These are phyloP conservation scores for Eucera pruinosa DNA, from an alignment of 2,888 invertebrate genomes.

Conservation along the genomic window DNA sequence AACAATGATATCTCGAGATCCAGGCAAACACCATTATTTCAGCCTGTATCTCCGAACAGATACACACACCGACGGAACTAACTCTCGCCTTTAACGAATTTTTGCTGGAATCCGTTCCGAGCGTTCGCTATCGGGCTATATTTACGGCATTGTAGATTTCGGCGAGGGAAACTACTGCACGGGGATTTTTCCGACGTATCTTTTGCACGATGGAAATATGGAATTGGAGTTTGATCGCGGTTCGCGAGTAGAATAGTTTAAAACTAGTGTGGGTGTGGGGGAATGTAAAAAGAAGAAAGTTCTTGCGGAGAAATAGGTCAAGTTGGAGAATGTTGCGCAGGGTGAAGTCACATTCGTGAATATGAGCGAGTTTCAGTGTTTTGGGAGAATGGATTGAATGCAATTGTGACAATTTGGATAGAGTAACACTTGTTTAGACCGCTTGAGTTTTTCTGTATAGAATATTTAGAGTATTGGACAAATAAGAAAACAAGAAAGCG, in stretches of 20 bases:
- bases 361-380: not conserved
- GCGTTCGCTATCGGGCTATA: conserved; percentile 54
- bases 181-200: conserved; percentile 36
- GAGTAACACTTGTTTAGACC: no score
- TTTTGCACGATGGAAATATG: conserved; percentile 42
- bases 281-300: no score
- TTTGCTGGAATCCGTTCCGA: conserved; percentile 36
- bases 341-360: not conserved
- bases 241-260: conserved; percentile 5
- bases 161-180: not conserved
- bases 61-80: conserved; percentile 38
- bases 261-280: not conserved
- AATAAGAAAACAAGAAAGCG: no score
- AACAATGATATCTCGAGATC: conserved; percentile 71
- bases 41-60: conserved; percentile 65
- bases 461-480: no score
- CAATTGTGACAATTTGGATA: no score
- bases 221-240: conserved; percentile 51
- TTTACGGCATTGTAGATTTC: conserved; percentile 63
- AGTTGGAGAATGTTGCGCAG: not conserved
- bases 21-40: conserved; percentile 73
- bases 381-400: no score
- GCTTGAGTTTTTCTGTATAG: no score
- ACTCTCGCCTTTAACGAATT: conserved; percentile 63
- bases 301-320: conserved; percentile 25